Base-by-base conservation (phyloP, 2,797 vertebrate species). In the Spea hammondii region DNA sequence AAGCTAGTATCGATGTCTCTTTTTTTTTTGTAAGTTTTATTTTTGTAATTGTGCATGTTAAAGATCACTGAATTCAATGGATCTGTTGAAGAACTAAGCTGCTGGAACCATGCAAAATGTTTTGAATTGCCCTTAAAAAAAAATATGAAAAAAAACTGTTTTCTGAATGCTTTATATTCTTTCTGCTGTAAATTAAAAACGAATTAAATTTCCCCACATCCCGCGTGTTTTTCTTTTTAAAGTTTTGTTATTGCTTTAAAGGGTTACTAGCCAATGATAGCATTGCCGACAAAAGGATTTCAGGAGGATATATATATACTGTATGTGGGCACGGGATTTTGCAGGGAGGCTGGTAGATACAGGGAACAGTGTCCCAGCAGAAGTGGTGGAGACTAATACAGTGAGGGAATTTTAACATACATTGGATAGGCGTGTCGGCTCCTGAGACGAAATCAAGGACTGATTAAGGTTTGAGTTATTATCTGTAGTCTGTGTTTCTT, bases 131-230 rank as follows among this genome's bases (percentile, higher is more conserved):
- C 97, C 98, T 99, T 96, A 98, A 99, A 32, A 32, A 32, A 32
- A 32, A 99, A 96, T 98, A 98, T 97, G 96, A 99, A 98, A 94
- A 98, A 32, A 32, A 32, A 32, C 32, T 98, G 98, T 99, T 99
- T 99, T 99, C 97, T 99, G 98, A 98, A 99, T 99, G 98, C 98
- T 99, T 99, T 99, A 97, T 99, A 99, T 99, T 98, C 97, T 98
- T 98, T 98, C 97, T 98, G 98, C 98, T 99, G 98, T 99, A 99
- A 98, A 99, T 98, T 99, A 99, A 99, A 96, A 95, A 97, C 91
- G 87, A 95, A 95, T 92, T 97, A 97, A 96, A 93, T 93, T 92
- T 93, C 93, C 93, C 92, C 91, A 89, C 91, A 92, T 88, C 84
- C 88, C 83, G 87, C 53, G 87, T 91, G 90, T 84, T 70, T 90